Base-by-base conservation (phyloP, 2,113 vertebrate species). In the Prionailurus viverrinus region DNA sequence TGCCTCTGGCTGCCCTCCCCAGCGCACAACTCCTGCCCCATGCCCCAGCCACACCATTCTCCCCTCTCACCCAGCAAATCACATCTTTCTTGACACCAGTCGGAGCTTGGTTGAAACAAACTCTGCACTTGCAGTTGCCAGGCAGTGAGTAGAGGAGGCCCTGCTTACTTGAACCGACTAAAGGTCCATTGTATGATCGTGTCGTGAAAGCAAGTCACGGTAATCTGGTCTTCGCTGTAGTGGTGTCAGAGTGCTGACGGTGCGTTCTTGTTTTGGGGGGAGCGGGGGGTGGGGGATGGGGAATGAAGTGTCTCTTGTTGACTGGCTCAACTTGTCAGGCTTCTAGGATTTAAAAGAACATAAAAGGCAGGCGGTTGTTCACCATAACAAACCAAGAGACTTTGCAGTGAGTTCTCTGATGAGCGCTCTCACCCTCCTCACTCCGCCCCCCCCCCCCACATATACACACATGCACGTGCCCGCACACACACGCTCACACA, bases 221-320 rank as follows among this genome's bases (percentile, higher is more conserved):
- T 85, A 45, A 71, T 2, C 53, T 82, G 63, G 2, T 82, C 41
- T 73, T 25, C 68, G 94, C 88, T 23, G 7, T 6, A 9, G 33
- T 41, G 11, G 3, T 73, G 4, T 92, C 81, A 45, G 36, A 39
- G 23, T 86, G 48, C 91, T 97, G 96, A 31, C 4, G 41, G 14
- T 1, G 29, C 11, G 48, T 33, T 79, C 8, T 18, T 10, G 0
- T 13, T 18, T 93, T 89, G 15, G 23, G 14, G 39, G 23, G 1
- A 23, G 45, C 3, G 0, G 68, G 1, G 58, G 27, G 2, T 15
- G 16, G 45, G 45, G 45, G 45, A 45, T 1, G 7, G 45, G 45
- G 73, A 83, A 94, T 36, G 63, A 97, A 76, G 23, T 63, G 9
- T 96, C 68, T 94, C 79, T 87, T 76, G 65, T 94, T 96, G 80